Evolutionary conservation across 1,140 invertebrate genomes (phyloP), one percentile per base, ranked within the genome.

Genomic region (Drosophila seguyi): DNA sequence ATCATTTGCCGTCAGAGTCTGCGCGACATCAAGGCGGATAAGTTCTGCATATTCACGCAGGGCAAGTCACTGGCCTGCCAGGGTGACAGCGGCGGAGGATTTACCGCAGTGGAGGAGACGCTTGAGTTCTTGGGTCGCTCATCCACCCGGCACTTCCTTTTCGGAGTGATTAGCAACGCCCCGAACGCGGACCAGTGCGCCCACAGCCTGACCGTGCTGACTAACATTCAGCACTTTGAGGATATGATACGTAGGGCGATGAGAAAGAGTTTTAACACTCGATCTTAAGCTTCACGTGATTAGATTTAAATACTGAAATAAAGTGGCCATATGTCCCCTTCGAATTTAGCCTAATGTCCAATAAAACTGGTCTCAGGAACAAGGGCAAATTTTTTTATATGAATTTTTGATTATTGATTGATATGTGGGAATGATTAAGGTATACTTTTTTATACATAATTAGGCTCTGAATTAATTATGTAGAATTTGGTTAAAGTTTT

Each of bases 101-200:
- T 85, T 29, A 85, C 86, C 2, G 62, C 66, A 0, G 16, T 50
- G 41, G 29, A 58, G 0, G 29, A 75, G 27, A 63, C 42, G 0
- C 36, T n/a, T 0, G 18, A 39, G 14, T 68, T 72, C 22, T 59
- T 69, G 3, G 14, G 20, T n/a, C 38, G 48, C 4, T 53, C 50
- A 2, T 11, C n/a, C 16, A 2, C 0, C 0, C 65, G 85, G 0
- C 67, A 90, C 34, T 72, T 47, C n/a, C 67, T 90, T 0, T 79
- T 67, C 14, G 85, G 85, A 11, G 60, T 90, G n/a, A 90, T 90
- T 7, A 90, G 85, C 48, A 90, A 84, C 47, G 85, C 85, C 3
- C 85, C 85, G 3, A 90, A 81, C 57, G 81, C 85, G 1, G 85
- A 77, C 8, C 69, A 90, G 44, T 90, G 85, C 44, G 86, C 85